Evolutionary conservation across 2,797 vertebrate genomes (phyloP).

Genomic region (Acrocephalus scirpaceus): DNA sequence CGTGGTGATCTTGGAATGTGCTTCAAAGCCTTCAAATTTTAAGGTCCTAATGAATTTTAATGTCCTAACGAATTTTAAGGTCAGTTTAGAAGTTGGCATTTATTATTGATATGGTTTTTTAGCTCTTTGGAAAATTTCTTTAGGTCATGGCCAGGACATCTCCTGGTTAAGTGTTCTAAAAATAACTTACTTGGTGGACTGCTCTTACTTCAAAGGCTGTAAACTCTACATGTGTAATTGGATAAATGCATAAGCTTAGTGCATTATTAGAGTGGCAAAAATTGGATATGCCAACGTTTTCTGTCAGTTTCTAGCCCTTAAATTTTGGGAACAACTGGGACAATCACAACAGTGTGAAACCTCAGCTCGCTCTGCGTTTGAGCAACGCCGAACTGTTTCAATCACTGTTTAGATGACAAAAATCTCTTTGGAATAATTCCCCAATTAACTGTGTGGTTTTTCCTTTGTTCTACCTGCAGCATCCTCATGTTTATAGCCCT

Average conservation of each 20-base stretch:
- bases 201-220: not conserved
- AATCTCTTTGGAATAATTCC: not conserved
- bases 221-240: not conserved
- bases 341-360: not conserved
- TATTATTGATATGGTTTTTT: not conserved
- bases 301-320: not conserved
- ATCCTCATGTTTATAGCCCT: constrained; percentile 95
- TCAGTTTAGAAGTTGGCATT: not conserved
- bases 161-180: not conserved
- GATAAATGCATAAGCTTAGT: not conserved
- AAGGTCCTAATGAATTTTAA: not conserved
- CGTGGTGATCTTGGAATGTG: not conserved
- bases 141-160: not conserved
- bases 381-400: not conserved
- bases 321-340: not conserved
- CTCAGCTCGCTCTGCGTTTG: not conserved
- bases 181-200: not conserved
- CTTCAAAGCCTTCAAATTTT: not conserved
- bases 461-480: constrained; percentile 77
- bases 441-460: not conserved
- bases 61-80: not conserved
- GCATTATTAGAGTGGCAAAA: not conserved
- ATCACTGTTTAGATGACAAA: not conserved
- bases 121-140: not conserved
- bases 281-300: not conserved